A percentile compares a stretch with the other conserved stretches of the same genome.
These are phyloP conservation scores for Eledona agricola DNA, from an alignment of 2,888 invertebrate genomes.

Conservation along the genomic window DNA sequence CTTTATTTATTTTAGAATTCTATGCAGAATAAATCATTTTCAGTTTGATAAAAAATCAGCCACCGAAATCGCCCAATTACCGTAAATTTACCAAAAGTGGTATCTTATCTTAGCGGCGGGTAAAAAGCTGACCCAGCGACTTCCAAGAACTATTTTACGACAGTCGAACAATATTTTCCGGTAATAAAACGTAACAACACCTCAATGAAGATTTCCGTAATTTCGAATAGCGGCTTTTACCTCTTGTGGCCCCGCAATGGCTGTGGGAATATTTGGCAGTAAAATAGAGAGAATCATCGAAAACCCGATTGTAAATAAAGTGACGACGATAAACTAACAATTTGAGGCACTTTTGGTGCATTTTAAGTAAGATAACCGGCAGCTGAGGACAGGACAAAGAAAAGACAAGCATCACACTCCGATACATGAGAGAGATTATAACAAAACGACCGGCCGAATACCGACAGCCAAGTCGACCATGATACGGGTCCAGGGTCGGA, in stretches of 20 bases:
- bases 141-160: constrained; percentile 28
- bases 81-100: constrained; percentile 20
- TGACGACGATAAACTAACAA: constrained; percentile 39
- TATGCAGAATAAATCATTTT: no score
- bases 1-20: no score
- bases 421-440: constrained; percentile 48
- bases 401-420: constrained; percentile 45
- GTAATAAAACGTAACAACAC: constrained; percentile 23
- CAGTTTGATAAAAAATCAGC: no score
- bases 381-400: constrained; percentile 45
- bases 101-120: constrained; percentile 26
- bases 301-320: constrained; percentile 17
- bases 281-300: constrained; percentile 15
- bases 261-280: constrained; percentile 20
- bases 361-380: constrained; percentile 44
- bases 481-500: constrained; percentile 39
- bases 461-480: constrained; percentile 50
- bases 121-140: constrained; percentile 6
- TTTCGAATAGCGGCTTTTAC: background rate
- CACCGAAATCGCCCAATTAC: no score
- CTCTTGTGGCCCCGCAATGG: background rate
- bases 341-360: constrained; percentile 42
- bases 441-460: constrained; percentile 47
- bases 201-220: constrained; percentile 18
- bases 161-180: constrained; percentile 22